Evolutionary conservation across 2,797 vertebrate species (phyloP), one percentile per base, ranked within the genome.

Genomic region (Lithobates sylvaticus): DNA sequence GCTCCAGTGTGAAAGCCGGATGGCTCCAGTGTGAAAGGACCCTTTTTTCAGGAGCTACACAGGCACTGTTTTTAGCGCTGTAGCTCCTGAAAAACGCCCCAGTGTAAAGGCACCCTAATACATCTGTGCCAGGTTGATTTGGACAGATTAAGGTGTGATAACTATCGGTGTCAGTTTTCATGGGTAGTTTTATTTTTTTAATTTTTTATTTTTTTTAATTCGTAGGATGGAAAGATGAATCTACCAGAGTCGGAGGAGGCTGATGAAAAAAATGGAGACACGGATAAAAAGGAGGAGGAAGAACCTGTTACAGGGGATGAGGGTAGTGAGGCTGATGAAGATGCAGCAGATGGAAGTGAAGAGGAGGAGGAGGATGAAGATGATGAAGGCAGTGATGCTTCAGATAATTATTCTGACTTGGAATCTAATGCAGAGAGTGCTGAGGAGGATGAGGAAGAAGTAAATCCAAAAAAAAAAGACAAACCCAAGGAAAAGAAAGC

Each of bases 201-300:
- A 1, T 36, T n/a, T 39, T 50, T 50, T 16, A 29, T 75, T 3
- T 69, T 2, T 26, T 68, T n/a, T 88, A 2, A 0, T 87, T 32
- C 36, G 54, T 76, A 99, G 98, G 97, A 98, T 67, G 97, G 97
- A 69, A 96, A 96, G 90, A 95, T 94, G 23, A 91, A 91, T 84
- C 84, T 91, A 83, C 91, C 89, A 65, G 90, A 85, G 0, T 89
- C 84, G 0, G 88, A 90, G 0, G 84, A 88, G 0, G 90, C 89
- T 0, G 10, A 54, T 23, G 92, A 87, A 3, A 81, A 87, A 4
- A 80, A 86, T 18, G 88, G 84, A 3, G 87, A 76, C 1, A 7
- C 34, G 23, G 91, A 87, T 5, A 81, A 85, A 4, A 78, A 86
- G 15, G 92, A 91, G 0, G 89, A 74, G 5, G 90, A 42, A 3